Conservation (phyloP, 2,797 vertebrate species). For the Myotis vivesi region DNA sequence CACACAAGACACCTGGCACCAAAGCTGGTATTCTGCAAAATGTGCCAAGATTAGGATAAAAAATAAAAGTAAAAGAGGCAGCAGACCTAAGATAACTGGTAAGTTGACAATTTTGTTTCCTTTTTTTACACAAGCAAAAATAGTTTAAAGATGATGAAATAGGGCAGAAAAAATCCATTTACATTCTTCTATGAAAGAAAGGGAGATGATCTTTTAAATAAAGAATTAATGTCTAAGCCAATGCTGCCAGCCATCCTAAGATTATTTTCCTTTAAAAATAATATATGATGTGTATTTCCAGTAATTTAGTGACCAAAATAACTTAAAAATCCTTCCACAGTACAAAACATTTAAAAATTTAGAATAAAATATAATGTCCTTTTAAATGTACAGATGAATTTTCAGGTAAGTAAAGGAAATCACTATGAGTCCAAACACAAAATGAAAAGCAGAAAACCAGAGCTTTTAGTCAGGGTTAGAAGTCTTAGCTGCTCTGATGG, state of each 20-base stretch:
- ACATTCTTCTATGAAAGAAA: neutral
- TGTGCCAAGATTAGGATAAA: neutral
- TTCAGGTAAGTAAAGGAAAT: too few species aligned
- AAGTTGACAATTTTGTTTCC: neutral
- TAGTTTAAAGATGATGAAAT: neutral
- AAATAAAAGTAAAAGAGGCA: neutral
- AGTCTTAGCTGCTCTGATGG: too few species aligned
- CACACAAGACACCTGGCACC: neutral
- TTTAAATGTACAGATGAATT: neutral
- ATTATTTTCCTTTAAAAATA: conserved; percentile 33
- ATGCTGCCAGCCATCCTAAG: neutral
- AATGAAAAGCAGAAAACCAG: too few species aligned
- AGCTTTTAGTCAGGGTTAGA: too few species aligned
- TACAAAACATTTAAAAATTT: neutral
- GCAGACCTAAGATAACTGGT: neutral
- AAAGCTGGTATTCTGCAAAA: neutral
- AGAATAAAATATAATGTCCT: neutral
- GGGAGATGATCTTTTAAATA: neutral
- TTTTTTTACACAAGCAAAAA: neutral
- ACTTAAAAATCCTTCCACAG: neutral
- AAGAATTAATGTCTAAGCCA: neutral
- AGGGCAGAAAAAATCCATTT: neutral
- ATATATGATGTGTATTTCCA: neutral
- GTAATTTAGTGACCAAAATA: neutral
- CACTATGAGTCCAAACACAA: too few species aligned